These are phyloP conservation scores for Myocastor coypus DNA, from an alignment of 2,113 vertebrate species.

Conservation along the genomic window DNA sequence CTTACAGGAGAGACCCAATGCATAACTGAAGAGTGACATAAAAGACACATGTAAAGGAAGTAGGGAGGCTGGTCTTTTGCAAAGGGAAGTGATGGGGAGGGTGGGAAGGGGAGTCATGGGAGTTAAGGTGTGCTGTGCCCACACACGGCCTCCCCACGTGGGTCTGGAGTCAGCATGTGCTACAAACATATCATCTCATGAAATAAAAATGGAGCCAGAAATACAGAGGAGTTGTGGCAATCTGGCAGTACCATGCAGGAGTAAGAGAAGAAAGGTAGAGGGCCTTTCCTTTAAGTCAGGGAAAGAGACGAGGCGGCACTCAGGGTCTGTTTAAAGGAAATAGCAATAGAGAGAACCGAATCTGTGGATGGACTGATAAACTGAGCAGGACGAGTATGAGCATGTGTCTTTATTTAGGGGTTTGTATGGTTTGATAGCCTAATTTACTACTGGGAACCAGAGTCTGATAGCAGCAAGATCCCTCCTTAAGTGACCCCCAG, in stretches of 20 bases:
- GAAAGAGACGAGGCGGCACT: rapidly evolving
- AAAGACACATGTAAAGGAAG: neutral
- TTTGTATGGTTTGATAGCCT: neutral
- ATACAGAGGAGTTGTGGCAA: neutral
- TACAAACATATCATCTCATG: neutral
- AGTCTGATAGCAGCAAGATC: rapidly evolving
- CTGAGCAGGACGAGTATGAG: neutral
- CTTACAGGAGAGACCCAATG: neutral
- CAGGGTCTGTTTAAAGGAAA: neutral
- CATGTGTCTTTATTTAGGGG: neutral
- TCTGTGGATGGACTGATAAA: rapidly evolving
- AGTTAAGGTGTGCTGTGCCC: neutral
- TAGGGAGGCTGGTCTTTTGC: neutral
- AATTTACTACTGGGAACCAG: neutral
- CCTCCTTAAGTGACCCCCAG: neutral
- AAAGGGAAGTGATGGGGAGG: neutral
- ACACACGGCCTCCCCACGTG: neutral
- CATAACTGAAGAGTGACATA: neutral
- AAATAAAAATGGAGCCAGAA: neutral
- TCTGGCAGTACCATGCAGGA: neutral
- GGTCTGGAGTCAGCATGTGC: neutral
- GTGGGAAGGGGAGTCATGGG: rapidly evolving
- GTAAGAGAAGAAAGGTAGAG: neutral
- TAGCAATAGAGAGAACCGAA: neutral
- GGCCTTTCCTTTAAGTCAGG: no score